phyloP scores from a whole-genome alignment of 1,140 invertebrate species.

The Ceratosolen solmsi region DNA sequence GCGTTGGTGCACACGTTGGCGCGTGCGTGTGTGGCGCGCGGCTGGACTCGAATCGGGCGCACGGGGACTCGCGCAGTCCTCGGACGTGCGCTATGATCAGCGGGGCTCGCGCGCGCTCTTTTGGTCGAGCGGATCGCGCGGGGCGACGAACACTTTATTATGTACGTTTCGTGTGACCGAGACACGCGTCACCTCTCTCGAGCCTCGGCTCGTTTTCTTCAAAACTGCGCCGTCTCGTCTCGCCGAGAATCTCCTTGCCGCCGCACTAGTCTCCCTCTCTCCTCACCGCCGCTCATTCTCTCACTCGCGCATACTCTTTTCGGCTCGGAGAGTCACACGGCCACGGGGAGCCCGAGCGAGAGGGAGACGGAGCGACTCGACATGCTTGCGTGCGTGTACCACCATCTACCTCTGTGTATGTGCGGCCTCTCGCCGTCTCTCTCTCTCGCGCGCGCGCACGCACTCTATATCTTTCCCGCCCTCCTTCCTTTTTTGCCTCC shows the following conservation, averaged over 20 bases:
- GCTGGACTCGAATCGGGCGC: neutral
- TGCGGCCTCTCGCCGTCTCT: constrained; percentile 25
- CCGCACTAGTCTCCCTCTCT: constrained; percentile 12
- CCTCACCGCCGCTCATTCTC: constrained; percentile 49
- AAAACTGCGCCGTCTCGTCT: constrained; percentile 54
- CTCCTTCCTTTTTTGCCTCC: no score
- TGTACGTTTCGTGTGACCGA: constrained; percentile 3
- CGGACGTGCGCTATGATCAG: neutral
- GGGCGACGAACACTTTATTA: constrained; percentile 1
- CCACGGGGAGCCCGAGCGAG: neutral
- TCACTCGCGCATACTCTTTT: constrained; percentile 38
- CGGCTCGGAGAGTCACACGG: neutral
- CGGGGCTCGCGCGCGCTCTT: neutral
- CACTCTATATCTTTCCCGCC: neutral
- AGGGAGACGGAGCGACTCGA: neutral
- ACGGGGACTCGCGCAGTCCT: no score
- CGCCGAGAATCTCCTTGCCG: constrained; percentile 31
- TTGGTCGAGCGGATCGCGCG: no score
- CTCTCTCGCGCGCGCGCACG: neutral
- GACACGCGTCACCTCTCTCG: neutral
- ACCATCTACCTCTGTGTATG: neutral
- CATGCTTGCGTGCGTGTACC: constrained; percentile 41
- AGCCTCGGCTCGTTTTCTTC: constrained; percentile 34
- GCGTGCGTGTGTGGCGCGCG: neutral
- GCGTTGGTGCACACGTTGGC: neutral